phyloP scores from a whole-genome alignment of 2,797 vertebrate species.

The Cichlasoma orientale region DNA sequence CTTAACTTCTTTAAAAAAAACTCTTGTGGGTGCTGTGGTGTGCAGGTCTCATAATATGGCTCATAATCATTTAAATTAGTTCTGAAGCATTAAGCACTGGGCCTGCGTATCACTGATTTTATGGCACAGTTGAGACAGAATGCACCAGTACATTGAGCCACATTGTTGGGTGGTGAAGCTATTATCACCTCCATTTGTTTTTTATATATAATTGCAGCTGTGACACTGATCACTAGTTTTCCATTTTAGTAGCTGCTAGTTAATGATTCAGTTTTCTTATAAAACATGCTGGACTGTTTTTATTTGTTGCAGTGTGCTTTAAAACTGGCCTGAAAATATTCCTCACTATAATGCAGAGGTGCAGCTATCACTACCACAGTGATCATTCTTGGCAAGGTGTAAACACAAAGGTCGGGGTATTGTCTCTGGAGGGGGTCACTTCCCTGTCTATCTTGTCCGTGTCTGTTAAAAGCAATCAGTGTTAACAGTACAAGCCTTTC shows the following conservation, averaged over 20 bases:
- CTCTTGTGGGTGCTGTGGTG: not conserved
- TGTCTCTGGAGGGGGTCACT: slow-evolving; percentile 28
- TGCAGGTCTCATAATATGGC: slow-evolving; percentile 20
- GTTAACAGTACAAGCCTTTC: not conserved
- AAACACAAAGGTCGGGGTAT: slow-evolving; percentile 49
- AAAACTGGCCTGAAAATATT: not conserved
- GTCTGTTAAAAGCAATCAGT: not conserved
- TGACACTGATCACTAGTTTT: slow-evolving; percentile 41
- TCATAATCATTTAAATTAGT: slow-evolving; percentile 70
- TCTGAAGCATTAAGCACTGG: slow-evolving; percentile 68
- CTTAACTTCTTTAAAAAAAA: not conserved
- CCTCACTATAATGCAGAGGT: not conserved
- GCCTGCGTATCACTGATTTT: slow-evolving; percentile 48
- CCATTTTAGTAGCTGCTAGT: slow-evolving; percentile 16
- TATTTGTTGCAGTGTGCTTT: not conserved
- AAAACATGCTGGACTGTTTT: not conserved
- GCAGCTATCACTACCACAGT: slow-evolving; percentile 23
- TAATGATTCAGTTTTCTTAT: slow-evolving; percentile 11
- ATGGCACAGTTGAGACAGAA: slow-evolving; percentile 50
- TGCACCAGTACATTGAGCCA: slow-evolving; percentile 36
- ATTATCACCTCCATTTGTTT: slow-evolving; percentile 38
- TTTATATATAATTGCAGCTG: slow-evolving; percentile 16
- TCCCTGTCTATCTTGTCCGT: slow-evolving; percentile 22
- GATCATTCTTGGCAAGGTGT: slow-evolving; percentile 43
- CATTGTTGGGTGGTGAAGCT: slow-evolving; percentile 41